Evolutionary conservation across 2,113 vertebrate species (phyloP), one percentile per base, ranked within the genome.

Genomic region (Lophura nycthemera): DNA sequence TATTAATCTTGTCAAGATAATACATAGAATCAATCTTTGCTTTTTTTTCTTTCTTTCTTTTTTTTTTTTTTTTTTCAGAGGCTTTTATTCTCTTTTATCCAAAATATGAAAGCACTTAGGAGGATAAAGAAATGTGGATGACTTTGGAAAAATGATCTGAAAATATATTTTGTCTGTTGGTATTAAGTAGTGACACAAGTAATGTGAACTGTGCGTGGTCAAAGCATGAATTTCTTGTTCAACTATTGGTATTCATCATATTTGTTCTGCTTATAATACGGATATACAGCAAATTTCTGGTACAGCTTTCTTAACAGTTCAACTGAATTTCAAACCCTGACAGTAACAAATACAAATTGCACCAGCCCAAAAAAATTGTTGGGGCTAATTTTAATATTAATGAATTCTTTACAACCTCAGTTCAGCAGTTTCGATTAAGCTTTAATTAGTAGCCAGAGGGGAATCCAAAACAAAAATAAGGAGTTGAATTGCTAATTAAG

Each of bases 391-490:
- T 99, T 99, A 99, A 99, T 99, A 99, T 99, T 99, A 99, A 99
- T 99, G 99, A 99, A 98, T 99, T 98, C 98, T 98, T 99, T 99
- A 98, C 98, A 98, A 99, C 98, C 98, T 99, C 99, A 99, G 98
- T 99, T 99, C 98, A 99, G 98, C 98, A 98, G 98, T 99, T 99
- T 99, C 98, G 98, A 99, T 99, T 99, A 99, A 99, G 99, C 99
- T 99, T 99, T 99, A 99, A 99, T 99, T 99, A 99, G 99, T 99
- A 99, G 99, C 99, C 99, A 98, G 99, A 99, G 99, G 99, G 99
- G 98, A 99, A 99, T 98, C 98, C 98, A 99, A 98, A 99, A 99
- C 99, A 99, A 99, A 99, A 99, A 99, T 99, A 99, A 99, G 98
- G 98, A 99, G 98, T 97, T 98, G 99, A 99, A 99, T 99, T 98